phyloP scores from a whole-genome alignment of 2,888 invertebrate species.

The Poecilobothrus nobilitatus region DNA sequence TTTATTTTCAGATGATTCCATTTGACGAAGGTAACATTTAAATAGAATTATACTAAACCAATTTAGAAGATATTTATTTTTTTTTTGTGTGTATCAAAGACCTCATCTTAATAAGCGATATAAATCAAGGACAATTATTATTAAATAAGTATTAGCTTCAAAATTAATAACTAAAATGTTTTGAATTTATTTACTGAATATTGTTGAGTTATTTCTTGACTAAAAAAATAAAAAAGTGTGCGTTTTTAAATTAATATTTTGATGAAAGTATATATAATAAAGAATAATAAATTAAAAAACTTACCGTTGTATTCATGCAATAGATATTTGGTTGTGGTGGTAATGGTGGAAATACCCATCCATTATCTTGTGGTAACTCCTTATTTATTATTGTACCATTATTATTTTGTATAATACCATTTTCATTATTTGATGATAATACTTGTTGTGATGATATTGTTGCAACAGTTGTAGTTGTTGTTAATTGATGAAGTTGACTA shows the following conservation, averaged over 20 bases:
- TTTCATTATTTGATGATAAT: constrained; percentile 20
- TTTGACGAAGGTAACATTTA: too few relatives aligned
- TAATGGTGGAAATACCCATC: constrained; percentile 79
- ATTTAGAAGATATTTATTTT: too few relatives aligned
- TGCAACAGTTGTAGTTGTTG: constrained; percentile 24
- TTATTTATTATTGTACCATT: constrained; percentile 50
- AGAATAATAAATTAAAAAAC: constrained; percentile 27
- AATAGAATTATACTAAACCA: too few relatives aligned
- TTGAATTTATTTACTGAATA: too few relatives aligned
- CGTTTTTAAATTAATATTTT: not conserved
- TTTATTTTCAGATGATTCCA: too few relatives aligned
- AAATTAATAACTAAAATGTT: too few relatives aligned
- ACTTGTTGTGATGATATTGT: constrained; percentile 24
- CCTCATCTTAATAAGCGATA: too few relatives aligned
- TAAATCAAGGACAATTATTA: too few relatives aligned
- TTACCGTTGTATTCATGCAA: constrained; percentile 67
- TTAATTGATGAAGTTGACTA: constrained; percentile 23
- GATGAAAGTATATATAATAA: not conserved
- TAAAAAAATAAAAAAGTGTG: not conserved
- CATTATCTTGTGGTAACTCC: constrained; percentile 55
- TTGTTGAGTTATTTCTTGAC: too few relatives aligned
- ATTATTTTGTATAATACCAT: constrained; percentile 25
- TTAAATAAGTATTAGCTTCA: too few relatives aligned
- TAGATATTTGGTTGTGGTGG: constrained; percentile 62
- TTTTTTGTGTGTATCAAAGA: too few relatives aligned